Conservation (phyloP, 2,797 vertebrate genomes). For the Moxostoma hubbsi region DNA sequence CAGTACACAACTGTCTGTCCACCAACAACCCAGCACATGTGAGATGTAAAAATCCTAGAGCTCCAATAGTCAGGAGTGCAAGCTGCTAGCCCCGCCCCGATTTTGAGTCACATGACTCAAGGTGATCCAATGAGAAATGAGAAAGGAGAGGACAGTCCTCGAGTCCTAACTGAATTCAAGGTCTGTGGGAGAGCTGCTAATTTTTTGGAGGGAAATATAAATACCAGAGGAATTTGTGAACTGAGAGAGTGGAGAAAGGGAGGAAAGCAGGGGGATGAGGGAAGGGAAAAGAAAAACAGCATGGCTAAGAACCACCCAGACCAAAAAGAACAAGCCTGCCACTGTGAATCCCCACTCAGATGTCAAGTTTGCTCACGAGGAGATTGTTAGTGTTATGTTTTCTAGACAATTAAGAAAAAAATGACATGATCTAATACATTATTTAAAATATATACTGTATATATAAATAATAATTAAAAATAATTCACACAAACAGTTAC, state of each 20-base stretch:
- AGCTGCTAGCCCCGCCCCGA: constrained; percentile 76
- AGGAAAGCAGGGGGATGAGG: constrained; percentile 61
- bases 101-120: constrained; percentile 80
- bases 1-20: constrained; percentile 38
- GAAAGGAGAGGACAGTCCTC: constrained; percentile 69
- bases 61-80: constrained; percentile 71
- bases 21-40: constrained; percentile 48
- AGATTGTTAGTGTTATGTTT: constrained; percentile 33
- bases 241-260: constrained; percentile 69
- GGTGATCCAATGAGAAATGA: constrained; percentile 78
- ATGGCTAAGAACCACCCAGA: constrained; percentile 64
- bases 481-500: no score
- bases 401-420: background rate
- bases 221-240: constrained; percentile 77
- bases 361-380: constrained; percentile 71
- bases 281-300: constrained; percentile 75
- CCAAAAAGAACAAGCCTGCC: constrained; percentile 69
- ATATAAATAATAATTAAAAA: no score
- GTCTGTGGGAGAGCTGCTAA: constrained; percentile 70
- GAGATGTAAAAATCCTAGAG: constrained; percentile 38
- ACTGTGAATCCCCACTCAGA: constrained; percentile 72
- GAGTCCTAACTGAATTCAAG: constrained; percentile 72
- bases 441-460: no score
- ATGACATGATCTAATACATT: no score
- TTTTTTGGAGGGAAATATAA: constrained; percentile 79